These are phyloP conservation scores for Rousettus leschenaultii DNA, from an alignment of 2,113 vertebrate species.

Conservation along the genomic window DNA sequence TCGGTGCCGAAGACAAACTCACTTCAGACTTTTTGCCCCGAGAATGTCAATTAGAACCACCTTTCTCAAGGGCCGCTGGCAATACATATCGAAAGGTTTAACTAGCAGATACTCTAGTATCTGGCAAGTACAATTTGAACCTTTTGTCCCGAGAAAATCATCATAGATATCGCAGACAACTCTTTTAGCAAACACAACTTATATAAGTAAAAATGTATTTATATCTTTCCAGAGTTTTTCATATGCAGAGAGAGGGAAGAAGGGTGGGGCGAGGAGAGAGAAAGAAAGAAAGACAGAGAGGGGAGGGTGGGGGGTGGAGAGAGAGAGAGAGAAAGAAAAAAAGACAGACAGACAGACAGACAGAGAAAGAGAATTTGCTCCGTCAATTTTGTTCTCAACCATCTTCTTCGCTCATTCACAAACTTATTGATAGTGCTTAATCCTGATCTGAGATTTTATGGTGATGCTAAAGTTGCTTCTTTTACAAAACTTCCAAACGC, in stretches of 20 bases:
- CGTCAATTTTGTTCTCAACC: background rate
- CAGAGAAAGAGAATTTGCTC: background rate
- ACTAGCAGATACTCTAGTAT: background rate
- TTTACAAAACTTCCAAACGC: background rate
- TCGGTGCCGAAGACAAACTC: background rate
- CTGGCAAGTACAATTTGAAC: background rate
- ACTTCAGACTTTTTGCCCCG: background rate
- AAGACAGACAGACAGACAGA: background rate
- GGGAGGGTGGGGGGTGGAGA: background rate
- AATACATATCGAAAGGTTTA: background rate
- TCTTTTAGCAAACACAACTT: background rate
- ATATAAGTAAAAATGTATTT: background rate
- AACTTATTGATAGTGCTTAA: background rate
- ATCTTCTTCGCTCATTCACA: background rate
- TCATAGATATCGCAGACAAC: background rate
- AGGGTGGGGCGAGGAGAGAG: no score
- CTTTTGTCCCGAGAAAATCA: background rate
- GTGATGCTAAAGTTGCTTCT: background rate
- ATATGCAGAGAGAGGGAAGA: background rate
- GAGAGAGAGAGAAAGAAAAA: no score
- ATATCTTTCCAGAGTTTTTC: background rate
- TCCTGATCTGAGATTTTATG: background rate
- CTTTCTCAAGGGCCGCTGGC: background rate
- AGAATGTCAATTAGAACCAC: background rate
- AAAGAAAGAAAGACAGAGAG: background rate